Percentiles rank a stretch among this genome's conserved stretches.
These are phyloP conservation scores for Paracanthobrama guichenoti DNA, from an alignment of 2,113 vertebrate species.

Conservation along the genomic window DNA sequence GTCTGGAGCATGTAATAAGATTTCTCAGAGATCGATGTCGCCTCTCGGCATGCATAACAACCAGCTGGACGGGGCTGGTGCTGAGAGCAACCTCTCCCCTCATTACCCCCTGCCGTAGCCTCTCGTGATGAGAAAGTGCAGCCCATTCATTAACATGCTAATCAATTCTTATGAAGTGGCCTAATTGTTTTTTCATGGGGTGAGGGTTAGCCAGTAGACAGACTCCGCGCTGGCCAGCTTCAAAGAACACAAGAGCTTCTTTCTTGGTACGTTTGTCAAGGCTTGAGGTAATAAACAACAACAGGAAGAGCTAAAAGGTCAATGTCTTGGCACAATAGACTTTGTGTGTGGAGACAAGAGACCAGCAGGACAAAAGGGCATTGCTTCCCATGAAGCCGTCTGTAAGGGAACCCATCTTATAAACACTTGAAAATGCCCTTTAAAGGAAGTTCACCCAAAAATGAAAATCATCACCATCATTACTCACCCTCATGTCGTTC, in stretches of 20 bases:
- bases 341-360: background rate
- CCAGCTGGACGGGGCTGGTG: slow-evolving; percentile 29
- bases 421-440: slow-evolving; percentile 27
- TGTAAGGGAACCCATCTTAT: background rate
- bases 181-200: slow-evolving; percentile 55
- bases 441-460: slow-evolving; percentile 14
- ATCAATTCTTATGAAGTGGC: slow-evolving; percentile 56
- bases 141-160: slow-evolving; percentile 57
- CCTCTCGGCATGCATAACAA: slow-evolving; percentile 50
- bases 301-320: slow-evolving; percentile 28
- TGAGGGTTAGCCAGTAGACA: slow-evolving; percentile 46
- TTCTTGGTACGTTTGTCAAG: slow-evolving; percentile 11
- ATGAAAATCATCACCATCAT: background rate
- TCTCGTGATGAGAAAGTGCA: slow-evolving; percentile 51
- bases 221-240: background rate
- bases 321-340: slow-evolving; percentile 20
- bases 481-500: background rate
- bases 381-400: slow-evolving; percentile 12
- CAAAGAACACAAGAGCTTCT: background rate
- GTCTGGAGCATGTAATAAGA: slow-evolving; percentile 58
- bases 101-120: slow-evolving; percentile 53
- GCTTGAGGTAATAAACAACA: slow-evolving; percentile 40
- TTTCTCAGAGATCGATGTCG: slow-evolving; percentile 52
- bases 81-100: slow-evolving; percentile 38
- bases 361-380: slow-evolving; percentile 26